These are phyloP conservation scores for Achatina immaculata DNA, from an alignment of 1,140 invertebrate genomes.

Conservation along the genomic window DNA sequence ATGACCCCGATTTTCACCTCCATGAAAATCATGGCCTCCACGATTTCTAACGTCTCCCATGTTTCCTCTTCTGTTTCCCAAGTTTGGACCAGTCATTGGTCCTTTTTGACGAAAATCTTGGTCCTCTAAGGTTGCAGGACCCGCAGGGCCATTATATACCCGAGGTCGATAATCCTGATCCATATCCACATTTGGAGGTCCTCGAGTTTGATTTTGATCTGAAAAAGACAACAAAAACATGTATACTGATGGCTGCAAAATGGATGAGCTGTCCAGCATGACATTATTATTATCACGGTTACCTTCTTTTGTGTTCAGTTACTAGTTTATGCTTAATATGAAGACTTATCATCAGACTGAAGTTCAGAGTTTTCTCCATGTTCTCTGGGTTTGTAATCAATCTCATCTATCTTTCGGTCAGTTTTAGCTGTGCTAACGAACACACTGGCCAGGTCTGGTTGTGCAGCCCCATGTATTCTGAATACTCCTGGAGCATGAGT, in stretches of 20 bases:
- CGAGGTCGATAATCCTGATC: constrained; percentile 35
- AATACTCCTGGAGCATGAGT: too few relatives aligned
- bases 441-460: too few relatives aligned
- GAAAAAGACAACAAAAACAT: neutral
- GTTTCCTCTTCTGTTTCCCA: constrained; percentile 33
- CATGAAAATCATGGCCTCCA: neutral
- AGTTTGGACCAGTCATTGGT: neutral
- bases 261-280: neutral
- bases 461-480: too few relatives aligned
- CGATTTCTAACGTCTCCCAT: constrained; percentile 23
- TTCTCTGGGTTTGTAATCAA: too few relatives aligned
- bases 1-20: neutral
- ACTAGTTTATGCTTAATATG: too few relatives aligned
- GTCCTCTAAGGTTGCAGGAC: constrained; percentile 18
- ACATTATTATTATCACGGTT: neutral
- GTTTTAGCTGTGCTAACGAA: too few relatives aligned
- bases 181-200: constrained; percentile 2
- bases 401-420: too few relatives aligned
- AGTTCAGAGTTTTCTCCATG: too few relatives aligned
- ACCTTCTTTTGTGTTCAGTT: too few relatives aligned
- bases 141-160: constrained; percentile 21
- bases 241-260: too few relatives aligned
- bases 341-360: too few relatives aligned
- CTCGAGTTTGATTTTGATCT: constrained; percentile 10
- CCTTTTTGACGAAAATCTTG: constrained; percentile 16